Base-by-base conservation (phyloP, 2,888 invertebrate species). In the Copidosoma aretas region DNA sequence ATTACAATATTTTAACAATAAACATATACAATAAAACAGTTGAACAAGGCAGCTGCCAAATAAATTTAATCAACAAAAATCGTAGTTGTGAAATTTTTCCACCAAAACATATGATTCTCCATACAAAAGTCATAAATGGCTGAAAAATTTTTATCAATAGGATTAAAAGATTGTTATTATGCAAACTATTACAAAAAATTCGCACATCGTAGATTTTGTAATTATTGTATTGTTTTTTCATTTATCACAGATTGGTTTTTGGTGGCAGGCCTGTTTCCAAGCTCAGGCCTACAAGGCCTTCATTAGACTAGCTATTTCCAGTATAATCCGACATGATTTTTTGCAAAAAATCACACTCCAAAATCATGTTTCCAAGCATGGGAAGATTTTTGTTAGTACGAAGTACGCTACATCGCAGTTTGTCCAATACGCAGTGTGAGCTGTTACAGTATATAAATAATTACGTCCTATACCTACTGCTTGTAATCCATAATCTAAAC, bases 341-440 rank as follows among this genome's bases (percentile, higher is more conserved):
- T 64, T 39, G 61, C 61, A 71, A 71, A 70, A 70, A 66, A 71
- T 76, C 43, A 75, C 72, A 77, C 77, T 76, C 79, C 77, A 79
- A 79, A 81, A 82, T 83, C 83, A 83, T 75, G 82, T 79, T 73
- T 86, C 85, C 73, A 85, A 74, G 64, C 85, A 83, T n/a, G 86
- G 86, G 70, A 86, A 86, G 17, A 87, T 80, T 75, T 84, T 82
- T 17, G 85, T 86, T 60, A 89, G 81, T 67, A 90, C 85, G 80
- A 90, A 90, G 80, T 87, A 87, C 21, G 89, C 89, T 46, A 89
- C 86, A 75, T 90, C 90, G 63, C 86, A 86, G 76, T 88, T 88
- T 74, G 83, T 86, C 90, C 90, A 90, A 80, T 90, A 90, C 41
- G 87, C 86, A 1, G 89, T 89, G 79, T 90, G 90, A 0, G 89